Evolutionary conservation across 2,888 invertebrate species (phyloP), one percentile per base, ranked within the genome.

Genomic region (Eristalis pertinax): DNA sequence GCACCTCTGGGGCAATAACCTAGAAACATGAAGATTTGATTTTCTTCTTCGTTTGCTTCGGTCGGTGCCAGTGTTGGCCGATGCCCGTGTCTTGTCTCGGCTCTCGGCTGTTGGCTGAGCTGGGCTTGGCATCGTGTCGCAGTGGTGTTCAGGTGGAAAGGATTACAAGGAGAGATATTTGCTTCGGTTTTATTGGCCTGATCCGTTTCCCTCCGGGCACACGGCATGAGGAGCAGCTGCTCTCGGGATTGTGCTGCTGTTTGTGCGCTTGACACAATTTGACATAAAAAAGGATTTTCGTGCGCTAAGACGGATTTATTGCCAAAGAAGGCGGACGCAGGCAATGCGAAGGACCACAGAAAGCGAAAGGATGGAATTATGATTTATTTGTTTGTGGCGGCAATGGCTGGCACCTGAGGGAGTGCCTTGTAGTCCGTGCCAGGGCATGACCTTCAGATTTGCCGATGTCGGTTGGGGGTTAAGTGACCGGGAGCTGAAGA

Each of bases 1-100:
- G 41, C 84, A 87, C 67, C 87, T 76, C 72, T 79, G 73, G 87
- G 87, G 87, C 87, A 87, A 87, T 87, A 87, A 87, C 87, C 87
- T 75, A 87, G 75, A 87, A 87, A 87, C 87, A 87, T 76, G 78
- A 65, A 65, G 78, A 74, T 81, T 82, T 70, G 65, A 22, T 63
- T 64, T 56, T 58, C 58, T 62, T 62, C 73, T 43, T 38, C 41
- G 15, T 26, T 60, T 29, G 38, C 2, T 60, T 35, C 56, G 50
- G 50, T 50, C 26, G 60, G 24, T 26, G 26, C 60, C 15, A 26
- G 60, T 11, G 60, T 26, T 60, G 60, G 60, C 24, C 26, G 60
- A 13, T 35, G 50, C 56, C 41, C 38, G 50, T 70, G 67, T 67
- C 38, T 68, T 22, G 56, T 62, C 41, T 43, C 68, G 38, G 11